Evolutionary conservation across 2,113 vertebrate species (phyloP).

Genomic region (Chaetura pelagica): DNA sequence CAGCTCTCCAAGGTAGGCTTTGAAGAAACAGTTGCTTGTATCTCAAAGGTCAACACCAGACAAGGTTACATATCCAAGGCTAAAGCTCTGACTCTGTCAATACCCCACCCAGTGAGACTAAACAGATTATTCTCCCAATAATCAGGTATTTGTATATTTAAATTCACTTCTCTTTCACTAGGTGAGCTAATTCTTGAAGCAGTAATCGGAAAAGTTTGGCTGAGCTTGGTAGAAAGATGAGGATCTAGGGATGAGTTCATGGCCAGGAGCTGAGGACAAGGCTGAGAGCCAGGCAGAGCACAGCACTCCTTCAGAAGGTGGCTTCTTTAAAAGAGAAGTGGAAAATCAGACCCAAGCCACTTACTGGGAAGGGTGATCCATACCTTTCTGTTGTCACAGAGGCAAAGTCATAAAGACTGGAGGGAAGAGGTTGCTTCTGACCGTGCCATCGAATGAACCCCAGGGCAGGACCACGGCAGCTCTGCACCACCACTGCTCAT

Average conservation of each 20-base stretch:
- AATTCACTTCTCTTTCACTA: not conserved
- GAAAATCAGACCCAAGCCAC: not conserved
- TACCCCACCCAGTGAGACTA: not conserved
- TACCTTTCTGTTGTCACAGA: not conserved
- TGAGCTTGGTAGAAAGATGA: not conserved
- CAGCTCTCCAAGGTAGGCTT: constrained; percentile 5
- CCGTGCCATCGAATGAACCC: not conserved
- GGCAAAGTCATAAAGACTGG: not conserved
- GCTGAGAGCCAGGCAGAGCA: not conserved
- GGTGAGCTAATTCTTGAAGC: not conserved
- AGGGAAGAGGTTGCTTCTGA: not conserved
- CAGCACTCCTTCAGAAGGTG: not conserved
- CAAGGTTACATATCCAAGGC: not conserved
- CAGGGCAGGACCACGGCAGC: not conserved
- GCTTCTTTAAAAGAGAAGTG: not conserved
- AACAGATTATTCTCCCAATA: not conserved
- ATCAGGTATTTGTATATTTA: not conserved
- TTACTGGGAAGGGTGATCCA: not conserved
- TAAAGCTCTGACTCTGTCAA: not conserved
- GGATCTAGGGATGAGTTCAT: not conserved
- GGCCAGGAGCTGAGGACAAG: not conserved
- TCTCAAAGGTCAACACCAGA: constrained; percentile 45
- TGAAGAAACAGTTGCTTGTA: constrained; percentile 4
- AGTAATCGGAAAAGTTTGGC: not conserved
- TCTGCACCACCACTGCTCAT: not conserved